Percentiles rank a stretch among this genome's conserved stretches.
phyloP scores from a whole-genome alignment of 2,113 vertebrate species.

The Xyliphius kryptos region DNA sequence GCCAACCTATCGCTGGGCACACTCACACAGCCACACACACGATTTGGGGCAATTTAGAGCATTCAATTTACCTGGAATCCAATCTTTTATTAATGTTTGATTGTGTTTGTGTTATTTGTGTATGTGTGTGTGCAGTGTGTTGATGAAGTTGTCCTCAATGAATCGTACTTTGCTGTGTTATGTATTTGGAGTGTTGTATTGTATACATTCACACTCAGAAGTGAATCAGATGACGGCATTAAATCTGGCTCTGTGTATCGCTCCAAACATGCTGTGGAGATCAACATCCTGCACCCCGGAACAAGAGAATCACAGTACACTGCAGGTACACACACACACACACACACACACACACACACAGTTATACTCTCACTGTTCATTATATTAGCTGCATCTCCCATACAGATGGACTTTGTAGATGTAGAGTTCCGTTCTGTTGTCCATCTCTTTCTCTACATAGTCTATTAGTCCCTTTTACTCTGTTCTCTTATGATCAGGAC shows the following conservation, averaged over 20 bases:
- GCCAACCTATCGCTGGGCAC: too few species aligned
- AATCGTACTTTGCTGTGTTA: conserved; percentile 64
- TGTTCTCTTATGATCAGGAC: too few species aligned
- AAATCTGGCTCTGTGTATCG: conserved; percentile 72
- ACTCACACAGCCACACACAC: too few species aligned
- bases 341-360: conserved; percentile 12
- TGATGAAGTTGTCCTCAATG: conserved; percentile 65
- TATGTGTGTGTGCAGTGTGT: conserved; percentile 47
- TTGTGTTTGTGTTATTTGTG: conserved; percentile 12
- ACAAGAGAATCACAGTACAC: conserved; percentile 63
- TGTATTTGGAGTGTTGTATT: conserved; percentile 67
- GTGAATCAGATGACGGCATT: conserved; percentile 74
- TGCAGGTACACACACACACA: conserved; percentile 56
- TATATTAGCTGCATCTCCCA: too few species aligned
- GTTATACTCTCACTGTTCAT: too few species aligned
- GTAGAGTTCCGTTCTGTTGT: too few species aligned
- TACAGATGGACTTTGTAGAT: too few species aligned
- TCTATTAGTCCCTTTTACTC: too few species aligned
- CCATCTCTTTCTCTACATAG: too few species aligned
- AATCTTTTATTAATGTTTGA: not conserved
- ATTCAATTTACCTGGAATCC: too few species aligned
- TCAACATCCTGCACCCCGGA: conserved; percentile 59
- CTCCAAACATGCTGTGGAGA: conserved; percentile 73
- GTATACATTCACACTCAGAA: conserved; percentile 61
- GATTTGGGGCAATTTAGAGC: too few species aligned